Conservation (phyloP, 2,797 vertebrate species). For the Potorous gilbertii region DNA sequence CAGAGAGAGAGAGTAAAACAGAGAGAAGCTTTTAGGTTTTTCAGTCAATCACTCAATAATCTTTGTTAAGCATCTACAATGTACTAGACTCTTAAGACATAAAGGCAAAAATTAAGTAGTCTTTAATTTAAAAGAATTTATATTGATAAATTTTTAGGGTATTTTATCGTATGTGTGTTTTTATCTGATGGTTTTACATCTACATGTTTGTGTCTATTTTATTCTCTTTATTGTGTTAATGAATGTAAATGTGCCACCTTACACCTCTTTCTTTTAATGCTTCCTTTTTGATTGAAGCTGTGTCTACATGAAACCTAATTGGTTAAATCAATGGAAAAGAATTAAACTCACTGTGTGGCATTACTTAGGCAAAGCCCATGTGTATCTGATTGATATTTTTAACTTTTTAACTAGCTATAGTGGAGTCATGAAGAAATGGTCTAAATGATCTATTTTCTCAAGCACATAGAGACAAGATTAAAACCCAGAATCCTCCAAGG, state of each 20-base stretch:
- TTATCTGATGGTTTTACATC: neutral
- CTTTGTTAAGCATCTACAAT: neutral
- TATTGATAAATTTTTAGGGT: neutral
- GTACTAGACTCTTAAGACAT: neutral
- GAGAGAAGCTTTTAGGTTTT: neutral
- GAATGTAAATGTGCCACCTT: neutral
- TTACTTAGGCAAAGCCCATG: neutral
- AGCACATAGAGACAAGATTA: constrained; percentile 47
- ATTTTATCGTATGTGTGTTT: neutral
- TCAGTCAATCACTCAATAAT: neutral
- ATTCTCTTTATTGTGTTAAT: neutral
- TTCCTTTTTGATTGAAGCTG: constrained; percentile 1
- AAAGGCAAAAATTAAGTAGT: neutral
- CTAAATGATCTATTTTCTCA: neutral
- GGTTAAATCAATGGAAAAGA: neutral
- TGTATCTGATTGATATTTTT: constrained; percentile 8
- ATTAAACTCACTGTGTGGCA: neutral
- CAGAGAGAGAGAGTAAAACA: neutral
- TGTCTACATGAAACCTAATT: constrained; percentile 35
- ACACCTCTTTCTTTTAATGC: neutral
- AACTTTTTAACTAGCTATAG: constrained; percentile 18
- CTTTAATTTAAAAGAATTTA: neutral
- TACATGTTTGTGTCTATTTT: neutral
- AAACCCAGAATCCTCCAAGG: constrained; percentile 54
- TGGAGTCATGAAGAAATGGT: neutral